These are phyloP conservation scores for Ommatoiulus sabulosus DNA, from an alignment of 2,888 invertebrate genomes.

Conservation along the genomic window DNA sequence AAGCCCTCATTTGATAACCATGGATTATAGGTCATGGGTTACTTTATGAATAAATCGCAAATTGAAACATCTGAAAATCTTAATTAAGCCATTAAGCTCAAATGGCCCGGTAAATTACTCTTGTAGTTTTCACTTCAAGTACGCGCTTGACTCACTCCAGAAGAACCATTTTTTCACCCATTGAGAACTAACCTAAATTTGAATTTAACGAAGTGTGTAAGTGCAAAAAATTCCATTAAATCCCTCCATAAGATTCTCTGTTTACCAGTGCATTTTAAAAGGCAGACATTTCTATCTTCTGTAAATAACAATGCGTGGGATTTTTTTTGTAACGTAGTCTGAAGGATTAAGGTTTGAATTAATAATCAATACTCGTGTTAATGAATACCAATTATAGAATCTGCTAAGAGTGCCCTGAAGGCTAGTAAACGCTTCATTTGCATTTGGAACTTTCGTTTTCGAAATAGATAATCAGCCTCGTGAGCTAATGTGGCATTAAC, in stretches of 20 bases:
- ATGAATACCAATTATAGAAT: background rate
- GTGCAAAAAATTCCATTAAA: background rate
- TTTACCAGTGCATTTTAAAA: no score
- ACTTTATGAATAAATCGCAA: background rate
- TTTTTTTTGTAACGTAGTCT: background rate
- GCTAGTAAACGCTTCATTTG: no score
- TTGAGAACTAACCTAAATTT: background rate
- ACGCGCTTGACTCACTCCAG: background rate
- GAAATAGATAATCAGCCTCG: no score
- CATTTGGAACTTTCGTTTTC: no score
- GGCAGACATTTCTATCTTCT: no score
- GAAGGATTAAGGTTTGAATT: background rate
- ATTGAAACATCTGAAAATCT: background rate
- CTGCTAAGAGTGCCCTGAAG: background rate
- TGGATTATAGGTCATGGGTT: background rate
- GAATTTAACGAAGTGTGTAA: background rate
- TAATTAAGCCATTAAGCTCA: background rate
- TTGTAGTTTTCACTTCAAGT: background rate
- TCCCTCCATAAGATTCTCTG: no score
- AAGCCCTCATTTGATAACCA: background rate
- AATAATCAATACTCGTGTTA: background rate
- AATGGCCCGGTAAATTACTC: background rate
- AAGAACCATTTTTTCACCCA: background rate
- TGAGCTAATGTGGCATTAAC: no score
- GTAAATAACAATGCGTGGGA: background rate